Evolutionary conservation across 2,797 vertebrate species (phyloP).

Genomic region (Peromyscus nudipes): DNA sequence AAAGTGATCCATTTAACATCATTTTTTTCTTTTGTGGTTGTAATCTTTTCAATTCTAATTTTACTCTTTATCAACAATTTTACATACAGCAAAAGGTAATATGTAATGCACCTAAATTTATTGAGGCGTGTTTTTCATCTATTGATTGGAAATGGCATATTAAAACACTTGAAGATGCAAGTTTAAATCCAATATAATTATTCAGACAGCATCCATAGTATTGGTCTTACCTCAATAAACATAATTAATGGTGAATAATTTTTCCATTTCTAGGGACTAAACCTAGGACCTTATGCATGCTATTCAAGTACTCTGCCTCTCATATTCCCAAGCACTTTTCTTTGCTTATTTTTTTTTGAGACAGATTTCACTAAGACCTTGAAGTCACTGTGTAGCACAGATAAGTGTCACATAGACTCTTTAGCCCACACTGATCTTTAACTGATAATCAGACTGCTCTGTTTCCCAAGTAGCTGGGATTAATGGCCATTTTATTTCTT

Average conservation of each 20-base stretch:
- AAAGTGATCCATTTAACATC: conserved; percentile 12
- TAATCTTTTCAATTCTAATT: conserved; percentile 44
- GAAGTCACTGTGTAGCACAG: background rate
- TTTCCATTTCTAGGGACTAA: background rate
- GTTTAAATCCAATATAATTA: background rate
- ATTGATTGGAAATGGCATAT: background rate
- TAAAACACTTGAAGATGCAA: background rate
- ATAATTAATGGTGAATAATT: background rate
- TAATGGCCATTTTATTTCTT: background rate
- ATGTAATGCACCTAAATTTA: conserved; percentile 5
- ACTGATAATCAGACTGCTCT: background rate
- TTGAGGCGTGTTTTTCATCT: background rate
- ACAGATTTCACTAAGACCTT: background rate
- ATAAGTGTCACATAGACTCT: no score
- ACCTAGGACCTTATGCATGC: background rate
- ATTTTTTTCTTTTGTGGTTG: background rate
- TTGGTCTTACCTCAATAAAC: background rate
- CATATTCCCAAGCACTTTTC: background rate
- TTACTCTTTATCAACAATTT: background rate
- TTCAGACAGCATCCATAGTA: background rate
- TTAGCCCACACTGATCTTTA: no score
- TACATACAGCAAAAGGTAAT: background rate
- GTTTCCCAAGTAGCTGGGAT: no score
- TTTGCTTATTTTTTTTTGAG: background rate
- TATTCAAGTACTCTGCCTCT: background rate